Base-by-base conservation (phyloP, 2,797 vertebrate species). In the Gallirallus australis region DNA sequence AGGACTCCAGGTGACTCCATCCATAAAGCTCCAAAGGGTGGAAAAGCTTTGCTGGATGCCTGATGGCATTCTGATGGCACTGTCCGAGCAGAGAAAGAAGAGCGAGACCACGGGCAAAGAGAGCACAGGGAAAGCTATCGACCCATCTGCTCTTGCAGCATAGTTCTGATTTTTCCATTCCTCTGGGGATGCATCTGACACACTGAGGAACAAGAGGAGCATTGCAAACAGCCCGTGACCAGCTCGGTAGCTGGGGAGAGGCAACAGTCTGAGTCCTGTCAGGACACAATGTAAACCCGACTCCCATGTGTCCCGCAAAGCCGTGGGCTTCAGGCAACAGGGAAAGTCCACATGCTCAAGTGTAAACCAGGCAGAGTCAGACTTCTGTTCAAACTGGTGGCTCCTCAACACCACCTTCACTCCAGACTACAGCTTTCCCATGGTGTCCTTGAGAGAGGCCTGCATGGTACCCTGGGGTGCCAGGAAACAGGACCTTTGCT, bases 151-250 rank as follows among this genome's bases (percentile, higher is more conserved):
- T 52, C 69, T 60, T 72, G 28, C 69, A 21, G 21, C 47, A 3
- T 48, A 61, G 35, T 39, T 90, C 63, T 45, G 53, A 72, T 89
- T 86, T 92, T 94, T 86, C 94, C 63, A 0, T 82, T 80, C 77
- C 94, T 89, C 80, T 53, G 80, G 88, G 85, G 54, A 68, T 82
- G 52, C 15, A 54, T 90, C 69, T 93, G 93, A 65, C 80, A 63
- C 1, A 4, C 19, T 37, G 54, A 96, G 60, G 42, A 90, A 52
- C 33, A 68, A 77, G 64, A 89, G 75, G 15, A 64, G 28, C 11
- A 2, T 71, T 57, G 48, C 87, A 87, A 80, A 60, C 53, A 72
- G 64, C 12, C 35, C 6, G 47, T 45, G 48, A 57, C 30, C 19
- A 87, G 84, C 57, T 78, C 76, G n/a, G 53, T 6, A 63, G 33